Base-by-base conservation (phyloP, 2,888 invertebrate species). In the Thymelicus acteon region DNA sequence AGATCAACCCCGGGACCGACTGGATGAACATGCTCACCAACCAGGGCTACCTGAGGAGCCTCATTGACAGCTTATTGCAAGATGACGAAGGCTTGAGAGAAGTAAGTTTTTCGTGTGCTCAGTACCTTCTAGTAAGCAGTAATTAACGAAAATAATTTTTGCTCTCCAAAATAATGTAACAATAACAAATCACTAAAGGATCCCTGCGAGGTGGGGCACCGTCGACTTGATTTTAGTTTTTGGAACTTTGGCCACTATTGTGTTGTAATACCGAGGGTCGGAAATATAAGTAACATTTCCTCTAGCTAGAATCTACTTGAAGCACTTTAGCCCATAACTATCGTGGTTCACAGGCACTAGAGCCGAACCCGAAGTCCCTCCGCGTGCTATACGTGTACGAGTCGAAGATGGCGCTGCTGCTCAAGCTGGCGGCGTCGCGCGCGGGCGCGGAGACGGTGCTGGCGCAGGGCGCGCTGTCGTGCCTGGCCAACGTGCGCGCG, bases 311-410 rank as follows among this genome's bases (percentile, higher is more conserved):
- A 5, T 31, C 31, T 3, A 31, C 31, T 31, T 31, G 31, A 5
- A 31, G 31, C 3, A 31, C 31, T 31, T 3, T 31, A 31, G 31
- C 31, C 3, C 31, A 31, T 31, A 5, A 31, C 2, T 31, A 31
- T 2, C 31, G 31, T 31, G 31, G 31, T 31, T 31, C 4, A 31
- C 82, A 93, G 82, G 95, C 96, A n/a, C 81, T 97, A 60, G 96
- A 96, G 78, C 95, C 95, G 13, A 94, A 93, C 75, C 96, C 96
- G 0, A 95, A 95, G 63, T 96, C 95, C 2, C 93, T 98, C 58
- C 95, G 97, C 70, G 96, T 96, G 0, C 89, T 98, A 0, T 98
- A 97, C 91, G 95, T 98, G 15, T 98, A 97, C 89, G 97, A 98
- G 86, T 96, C 98, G 0, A 97, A 97, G 91, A 96, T 98, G 96